Evolutionary conservation across 64 coral and sea anemone genomes (phyloP).

Genomic region (Actinia tenebrosa): DNA sequence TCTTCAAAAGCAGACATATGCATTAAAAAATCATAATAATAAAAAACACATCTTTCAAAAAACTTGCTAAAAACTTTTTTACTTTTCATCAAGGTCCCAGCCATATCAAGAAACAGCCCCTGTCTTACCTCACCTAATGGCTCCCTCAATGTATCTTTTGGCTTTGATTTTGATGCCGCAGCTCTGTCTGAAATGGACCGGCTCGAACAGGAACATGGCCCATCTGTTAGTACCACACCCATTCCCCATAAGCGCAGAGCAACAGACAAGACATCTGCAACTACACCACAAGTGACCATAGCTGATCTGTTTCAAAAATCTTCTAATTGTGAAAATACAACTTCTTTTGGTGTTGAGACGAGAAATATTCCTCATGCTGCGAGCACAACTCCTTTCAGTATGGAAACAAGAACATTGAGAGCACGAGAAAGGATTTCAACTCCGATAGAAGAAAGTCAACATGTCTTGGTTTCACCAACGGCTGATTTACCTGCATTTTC

Average conservation of each 20-base stretch:
- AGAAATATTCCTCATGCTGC: not conserved
- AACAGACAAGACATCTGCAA: not conserved
- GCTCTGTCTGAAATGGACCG: conserved; percentile 77
- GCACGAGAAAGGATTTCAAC: conserved; percentile 77
- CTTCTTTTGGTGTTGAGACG: no score
- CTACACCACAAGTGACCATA: not conserved
- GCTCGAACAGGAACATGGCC: conserved; percentile 61
- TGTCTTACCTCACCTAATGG: conserved; percentile 6
- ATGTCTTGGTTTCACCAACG: conserved; percentile 39
- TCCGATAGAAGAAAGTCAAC: conserved; percentile 67
- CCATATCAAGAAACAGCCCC: not conserved
- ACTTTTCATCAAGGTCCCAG: not conserved
- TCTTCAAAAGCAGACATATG: no score
- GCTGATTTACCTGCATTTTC: conserved; percentile 66
- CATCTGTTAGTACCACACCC: not conserved
- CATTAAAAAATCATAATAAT: no score
- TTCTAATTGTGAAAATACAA: not conserved
- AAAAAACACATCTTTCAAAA: not conserved
- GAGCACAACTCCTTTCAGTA: not conserved
- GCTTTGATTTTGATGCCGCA: conserved; percentile 91
- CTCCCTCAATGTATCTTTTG: conserved; percentile 72
- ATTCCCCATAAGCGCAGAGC: conserved; percentile 10
- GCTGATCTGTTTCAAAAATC: not conserved
- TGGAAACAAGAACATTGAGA: not conserved
- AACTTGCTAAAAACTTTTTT: not conserved